Percentiles rank a stretch among this genome's conserved stretches.
Evolutionary conservation across 1,140 invertebrate genomes (phyloP).

Genomic region (Sipha flava): DNA sequence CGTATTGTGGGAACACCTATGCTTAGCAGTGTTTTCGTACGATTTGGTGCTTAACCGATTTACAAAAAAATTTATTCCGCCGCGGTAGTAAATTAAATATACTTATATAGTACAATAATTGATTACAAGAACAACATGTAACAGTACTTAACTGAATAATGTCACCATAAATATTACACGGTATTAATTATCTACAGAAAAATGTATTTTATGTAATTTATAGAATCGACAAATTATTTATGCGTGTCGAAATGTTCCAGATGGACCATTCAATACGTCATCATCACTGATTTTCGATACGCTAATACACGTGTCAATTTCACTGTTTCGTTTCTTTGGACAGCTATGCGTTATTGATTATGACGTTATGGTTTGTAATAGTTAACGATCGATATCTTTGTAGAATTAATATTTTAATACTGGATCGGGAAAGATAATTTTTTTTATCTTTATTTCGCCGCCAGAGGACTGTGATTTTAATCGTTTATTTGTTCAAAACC

Average conservation of each 20-base stretch:
- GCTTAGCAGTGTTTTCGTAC: too few species aligned
- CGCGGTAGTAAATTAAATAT: neutral
- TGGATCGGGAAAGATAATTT: too few species aligned
- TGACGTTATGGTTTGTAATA: neutral
- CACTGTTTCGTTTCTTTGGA: neutral
- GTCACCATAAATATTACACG: neutral
- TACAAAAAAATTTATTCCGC: neutral
- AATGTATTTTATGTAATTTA: neutral
- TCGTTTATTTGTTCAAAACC: too few species aligned
- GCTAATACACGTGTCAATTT: conserved; percentile 8
- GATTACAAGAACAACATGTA: too few species aligned
- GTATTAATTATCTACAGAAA: neutral
- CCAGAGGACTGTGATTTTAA: too few species aligned
- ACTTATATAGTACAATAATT: too few species aligned
- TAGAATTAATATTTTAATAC: too few species aligned
- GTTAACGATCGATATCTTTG: too few species aligned
- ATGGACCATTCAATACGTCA: neutral
- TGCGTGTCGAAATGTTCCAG: neutral
- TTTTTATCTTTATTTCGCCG: too few species aligned
- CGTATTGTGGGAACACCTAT: too few species aligned
- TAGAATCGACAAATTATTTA: neutral
- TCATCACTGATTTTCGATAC: neutral
- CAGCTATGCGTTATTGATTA: neutral
- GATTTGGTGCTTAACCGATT: neutral
- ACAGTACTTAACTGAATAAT: too few species aligned